Evolutionary conservation across 2,888 invertebrate species (phyloP).

Genomic region (Xylota segnis): DNA sequence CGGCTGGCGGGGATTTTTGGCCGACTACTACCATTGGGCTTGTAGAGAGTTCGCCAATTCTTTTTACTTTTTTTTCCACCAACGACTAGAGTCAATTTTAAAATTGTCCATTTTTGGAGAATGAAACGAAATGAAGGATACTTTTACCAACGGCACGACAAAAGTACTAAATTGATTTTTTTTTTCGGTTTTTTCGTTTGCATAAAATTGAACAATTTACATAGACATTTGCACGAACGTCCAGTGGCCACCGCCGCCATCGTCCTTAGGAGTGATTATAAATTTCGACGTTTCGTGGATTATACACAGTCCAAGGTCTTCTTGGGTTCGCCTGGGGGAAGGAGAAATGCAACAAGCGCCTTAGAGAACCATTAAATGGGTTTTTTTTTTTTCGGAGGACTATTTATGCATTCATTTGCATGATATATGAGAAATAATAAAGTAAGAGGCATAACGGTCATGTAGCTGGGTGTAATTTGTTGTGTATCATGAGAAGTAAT

Average conservation of each 20-base stretch:
- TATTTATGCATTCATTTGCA: slow-evolving; percentile 62
- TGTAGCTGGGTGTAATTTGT: slow-evolving; percentile 47
- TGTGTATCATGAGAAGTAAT: slow-evolving; percentile 33
- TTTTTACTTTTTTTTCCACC: slow-evolving; percentile 10
- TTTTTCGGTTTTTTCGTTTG: slow-evolving; percentile 69
- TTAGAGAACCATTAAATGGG: slow-evolving; percentile 39
- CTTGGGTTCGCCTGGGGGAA: not conserved
- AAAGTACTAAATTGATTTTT: slow-evolving; percentile 74
- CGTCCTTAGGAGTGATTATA: slow-evolving; percentile 59
- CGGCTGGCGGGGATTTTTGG: slow-evolving; percentile 80
- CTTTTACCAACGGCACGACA: slow-evolving; percentile 63
- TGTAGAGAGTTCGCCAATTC: slow-evolving; percentile 35
- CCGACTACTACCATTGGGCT: slow-evolving; percentile 60
- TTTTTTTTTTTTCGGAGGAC: slow-evolving; percentile 35
- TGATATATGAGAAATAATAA: slow-evolving; percentile 16
- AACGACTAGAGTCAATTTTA: slow-evolving; percentile 46
- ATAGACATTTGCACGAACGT: slow-evolving; percentile 75
- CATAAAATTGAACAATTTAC: slow-evolving; percentile 75
- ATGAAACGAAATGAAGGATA: slow-evolving; percentile 12
- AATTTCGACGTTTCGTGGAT: slow-evolving; percentile 41
- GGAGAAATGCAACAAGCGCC: slow-evolving; percentile 67
- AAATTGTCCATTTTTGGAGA: slow-evolving; percentile 50
- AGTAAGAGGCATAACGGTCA: slow-evolving; percentile 34
- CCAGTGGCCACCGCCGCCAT: slow-evolving; percentile 18
- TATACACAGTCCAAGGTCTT: slow-evolving; percentile 56